Evolutionary conservation across 1,140 invertebrate genomes (phyloP), one percentile per base, ranked within the genome.

Genomic region (Lasioglossum albipes): DNA sequence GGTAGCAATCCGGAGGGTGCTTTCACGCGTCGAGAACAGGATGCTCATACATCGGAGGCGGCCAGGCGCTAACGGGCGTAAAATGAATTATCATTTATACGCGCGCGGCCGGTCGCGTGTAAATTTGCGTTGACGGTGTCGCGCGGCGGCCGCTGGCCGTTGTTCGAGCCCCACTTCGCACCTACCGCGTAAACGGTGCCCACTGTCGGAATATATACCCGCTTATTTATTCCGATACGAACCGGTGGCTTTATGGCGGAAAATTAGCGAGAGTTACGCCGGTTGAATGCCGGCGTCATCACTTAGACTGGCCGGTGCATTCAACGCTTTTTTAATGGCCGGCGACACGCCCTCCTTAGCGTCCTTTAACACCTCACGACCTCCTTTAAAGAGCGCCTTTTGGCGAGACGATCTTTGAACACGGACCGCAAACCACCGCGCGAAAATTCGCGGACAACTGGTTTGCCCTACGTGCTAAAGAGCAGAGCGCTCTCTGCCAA

Each of bases 271-370:
- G 89, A 85, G 85, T 81, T 80, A 82, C 83, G 78, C 71, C 81
- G 36, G 80, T 87, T 78, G 85, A 91, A 91, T 89, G 71, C 67
- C 66, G 74, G 74, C 79, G 84, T 90, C 86, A 86, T 88, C 90
- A 91, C 90, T 91, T 91, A 91, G 89, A 89, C 74, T 87, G 84
- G 42, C 74, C 83, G 89, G 85, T 88, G 89, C 85, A 89, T 91
- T 91, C 86, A 85, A 71, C 64, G 80, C 57, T 87, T 89, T 86
- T 88, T 89, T 87, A 86, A 90, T 86, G 89, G 79, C 42, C 84
- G 75, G 65, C 81, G 89, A 87, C 90, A 91, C 90, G 90, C 90
- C 91, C 88, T 91, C 90, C 90, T 92, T 91, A 92, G 90, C 91
- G 87, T 87, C 90, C 90, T 88, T 91, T 91, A 91, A 91, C 90